Evolutionary conservation across 1,140 invertebrate genomes (phyloP).

Genomic region (Drosophila kikkawai): DNA sequence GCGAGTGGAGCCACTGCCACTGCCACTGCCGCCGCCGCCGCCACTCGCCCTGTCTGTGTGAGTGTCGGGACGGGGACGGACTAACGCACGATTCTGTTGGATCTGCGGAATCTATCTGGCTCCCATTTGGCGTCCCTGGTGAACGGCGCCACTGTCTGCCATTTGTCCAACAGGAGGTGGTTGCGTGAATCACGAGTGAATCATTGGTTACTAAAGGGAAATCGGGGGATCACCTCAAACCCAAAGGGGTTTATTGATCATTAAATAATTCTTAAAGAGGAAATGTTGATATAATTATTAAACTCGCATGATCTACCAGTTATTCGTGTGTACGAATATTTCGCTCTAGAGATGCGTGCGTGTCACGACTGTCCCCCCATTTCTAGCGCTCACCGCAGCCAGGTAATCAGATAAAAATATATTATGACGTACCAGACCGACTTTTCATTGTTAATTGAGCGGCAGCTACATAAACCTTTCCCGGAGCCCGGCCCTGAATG

Average conservation of each 20-base stretch:
- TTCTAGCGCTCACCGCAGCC: conserved; percentile 23
- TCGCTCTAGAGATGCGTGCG: conserved; percentile 3
- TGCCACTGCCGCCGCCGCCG: conserved; percentile 16
- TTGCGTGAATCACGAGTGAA: conserved; percentile 17
- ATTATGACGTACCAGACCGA: conserved; percentile 79
- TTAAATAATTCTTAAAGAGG: too few species aligned
- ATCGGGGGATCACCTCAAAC: too few species aligned
- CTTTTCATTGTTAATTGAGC: conserved; percentile 82
- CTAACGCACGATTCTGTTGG: conserved; percentile 60
- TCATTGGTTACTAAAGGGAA: too few species aligned
- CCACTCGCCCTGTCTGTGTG: conserved; percentile 22
- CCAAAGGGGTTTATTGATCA: too few species aligned
- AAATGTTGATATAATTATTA: too few species aligned
- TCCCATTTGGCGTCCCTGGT: conserved; percentile 42
- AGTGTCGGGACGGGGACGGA: conserved; percentile 47
- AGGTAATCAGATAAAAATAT: conserved; percentile 79
- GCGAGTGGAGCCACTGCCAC: conserved; percentile 22
- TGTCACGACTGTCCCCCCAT: conserved; percentile 9
- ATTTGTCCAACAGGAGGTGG: conserved; percentile 13
- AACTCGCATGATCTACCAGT: not conserved
- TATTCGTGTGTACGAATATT: not conserved
- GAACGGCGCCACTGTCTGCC: conserved; percentile 47
- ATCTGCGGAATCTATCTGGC: conserved; percentile 20
- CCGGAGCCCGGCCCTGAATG: conserved; percentile 60
- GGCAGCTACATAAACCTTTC: conserved; percentile 51